A percentile compares a stretch with the other conserved stretches of the same genome.
phyloP scores from a whole-genome alignment of 2,888 invertebrate genomes.

The Dichetophora obliterata region DNA sequence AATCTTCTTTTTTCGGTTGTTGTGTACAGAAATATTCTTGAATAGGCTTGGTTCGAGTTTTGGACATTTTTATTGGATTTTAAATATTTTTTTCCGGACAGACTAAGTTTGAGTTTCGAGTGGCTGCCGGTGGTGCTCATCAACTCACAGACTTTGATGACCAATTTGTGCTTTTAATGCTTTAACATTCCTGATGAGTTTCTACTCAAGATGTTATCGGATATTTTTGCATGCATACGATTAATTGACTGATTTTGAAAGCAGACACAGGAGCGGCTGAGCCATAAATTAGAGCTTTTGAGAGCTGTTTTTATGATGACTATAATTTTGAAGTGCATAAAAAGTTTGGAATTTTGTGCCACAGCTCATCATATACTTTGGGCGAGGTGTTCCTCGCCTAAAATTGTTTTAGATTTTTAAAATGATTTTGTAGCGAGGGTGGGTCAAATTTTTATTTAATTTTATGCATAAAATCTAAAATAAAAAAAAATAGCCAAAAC shows the following conservation, averaged over 20 bases:
- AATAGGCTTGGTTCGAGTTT: too few relatives aligned
- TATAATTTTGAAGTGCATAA: neutral
- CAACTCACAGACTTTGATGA: too few relatives aligned
- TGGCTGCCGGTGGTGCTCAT: too few relatives aligned
- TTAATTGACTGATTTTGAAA: conserved; percentile 40
- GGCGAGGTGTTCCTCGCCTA: neutral
- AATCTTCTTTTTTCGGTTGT: neutral
- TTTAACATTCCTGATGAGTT: neutral
- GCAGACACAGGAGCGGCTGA: conserved; percentile 1
- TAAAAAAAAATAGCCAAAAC: too few relatives aligned
- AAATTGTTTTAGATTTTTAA: neutral
- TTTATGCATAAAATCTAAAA: too few relatives aligned
- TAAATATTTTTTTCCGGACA: too few relatives aligned
- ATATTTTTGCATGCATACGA: conserved; percentile 23
- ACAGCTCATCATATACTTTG: neutral
- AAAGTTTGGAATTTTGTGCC: neutral
- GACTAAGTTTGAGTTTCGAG: too few relatives aligned
- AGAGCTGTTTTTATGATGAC: neutral
- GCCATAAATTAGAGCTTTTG: neutral
- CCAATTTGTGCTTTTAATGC: too few relatives aligned
- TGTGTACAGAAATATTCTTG: neutral
- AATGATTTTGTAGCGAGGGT: too few relatives aligned
- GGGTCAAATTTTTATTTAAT: too few relatives aligned
- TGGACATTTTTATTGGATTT: too few relatives aligned
- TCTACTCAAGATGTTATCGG: conserved; percentile 16